These are phyloP conservation scores for Drosophila mauritiana DNA, from an alignment of 1,140 invertebrate species.

Conservation along the genomic window DNA sequence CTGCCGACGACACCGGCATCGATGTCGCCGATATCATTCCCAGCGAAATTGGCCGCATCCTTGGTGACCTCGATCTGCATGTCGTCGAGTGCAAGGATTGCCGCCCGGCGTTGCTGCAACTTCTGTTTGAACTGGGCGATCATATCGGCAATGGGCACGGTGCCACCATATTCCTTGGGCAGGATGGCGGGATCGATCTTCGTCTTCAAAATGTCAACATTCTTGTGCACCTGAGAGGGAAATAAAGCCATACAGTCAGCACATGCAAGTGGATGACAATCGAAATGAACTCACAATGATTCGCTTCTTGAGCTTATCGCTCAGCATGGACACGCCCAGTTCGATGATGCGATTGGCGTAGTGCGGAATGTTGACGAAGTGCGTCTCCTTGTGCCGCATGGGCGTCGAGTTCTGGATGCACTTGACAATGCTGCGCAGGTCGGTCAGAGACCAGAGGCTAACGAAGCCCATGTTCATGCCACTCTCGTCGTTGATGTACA, in stretches of 20 bases:
- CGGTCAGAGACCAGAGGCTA: constrained; percentile 91
- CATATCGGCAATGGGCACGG: constrained; percentile 91
- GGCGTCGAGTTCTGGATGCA: constrained; percentile 95
- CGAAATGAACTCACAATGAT: constrained; percentile 87
- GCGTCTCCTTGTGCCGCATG: constrained; percentile 93
- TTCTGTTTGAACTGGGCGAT: constrained; percentile 90
- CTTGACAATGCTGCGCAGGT: constrained; percentile 90
- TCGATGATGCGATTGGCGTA: constrained; percentile 92
- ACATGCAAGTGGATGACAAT: no score
- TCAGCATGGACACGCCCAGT: constrained; percentile 91
- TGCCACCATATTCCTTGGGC: constrained; percentile 94
- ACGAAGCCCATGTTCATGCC: constrained; percentile 93
- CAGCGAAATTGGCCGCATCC: constrained; percentile 87
- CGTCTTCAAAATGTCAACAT: constrained; percentile 88
- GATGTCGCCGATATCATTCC: constrained; percentile 88
- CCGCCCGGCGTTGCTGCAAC: constrained; percentile 87
- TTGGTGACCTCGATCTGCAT: constrained; percentile 90
- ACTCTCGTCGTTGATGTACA: constrained; percentile 93
- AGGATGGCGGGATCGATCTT: constrained; percentile 90
- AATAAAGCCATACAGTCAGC: neutral
- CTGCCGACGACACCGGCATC: constrained; percentile 89
- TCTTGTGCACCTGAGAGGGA: constrained; percentile 88
- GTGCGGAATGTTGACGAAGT: constrained; percentile 92
- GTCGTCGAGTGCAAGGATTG: constrained; percentile 90
- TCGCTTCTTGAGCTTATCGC: constrained; percentile 91